Evolutionary conservation across 2,113 vertebrate species (phyloP), one percentile per base, ranked within the genome.

Genomic region (Tupaia chinensis): DNA sequence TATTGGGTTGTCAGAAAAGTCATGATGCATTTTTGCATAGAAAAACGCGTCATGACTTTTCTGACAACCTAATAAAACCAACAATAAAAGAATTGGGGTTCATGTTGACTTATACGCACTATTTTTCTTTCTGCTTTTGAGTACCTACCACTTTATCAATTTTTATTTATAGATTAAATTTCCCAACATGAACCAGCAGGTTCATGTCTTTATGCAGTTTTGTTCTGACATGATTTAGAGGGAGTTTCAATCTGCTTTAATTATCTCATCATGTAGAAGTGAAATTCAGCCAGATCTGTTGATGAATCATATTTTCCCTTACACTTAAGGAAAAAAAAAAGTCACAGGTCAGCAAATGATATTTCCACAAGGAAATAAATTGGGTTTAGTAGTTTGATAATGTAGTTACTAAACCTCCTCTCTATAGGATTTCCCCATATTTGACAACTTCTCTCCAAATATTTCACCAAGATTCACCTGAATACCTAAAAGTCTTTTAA

Each of bases 191-290:
- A 93, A 86, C 29, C 23, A 66, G 68, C 72, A 89, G n/a, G 32
- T 78, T 80, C 53, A 79, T 6, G 0, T 81, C 73, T 93, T 60
- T 66, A 65, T 70, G 56, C 10, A 86, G 44, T 91, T 96, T 69
- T 89, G 32, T 93, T 88, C 65, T 95, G 74, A 91, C 66, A 54
- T 9, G 79, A 68, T 81, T 17, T 84, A 79, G 56, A 7, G 10
- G 60, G 79, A 87, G 23, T 94, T 96, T 86, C 54, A 27, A 65
- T 82, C 22, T 85, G 82, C 95, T 66, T 95, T 72, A 74, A 82
- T 94, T 91, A 88, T 78, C 92, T 92, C 63, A 87, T 27, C 23
- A 85, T 13, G 17, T 15, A 86, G 78, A 93, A 58, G 27, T 80
- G 20, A 95, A 82, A 95, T 69, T 54, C 15, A 58, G 91, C 17